Conservation (phyloP, 2,113 vertebrate species). For the Monarcha castaneiventris region DNA sequence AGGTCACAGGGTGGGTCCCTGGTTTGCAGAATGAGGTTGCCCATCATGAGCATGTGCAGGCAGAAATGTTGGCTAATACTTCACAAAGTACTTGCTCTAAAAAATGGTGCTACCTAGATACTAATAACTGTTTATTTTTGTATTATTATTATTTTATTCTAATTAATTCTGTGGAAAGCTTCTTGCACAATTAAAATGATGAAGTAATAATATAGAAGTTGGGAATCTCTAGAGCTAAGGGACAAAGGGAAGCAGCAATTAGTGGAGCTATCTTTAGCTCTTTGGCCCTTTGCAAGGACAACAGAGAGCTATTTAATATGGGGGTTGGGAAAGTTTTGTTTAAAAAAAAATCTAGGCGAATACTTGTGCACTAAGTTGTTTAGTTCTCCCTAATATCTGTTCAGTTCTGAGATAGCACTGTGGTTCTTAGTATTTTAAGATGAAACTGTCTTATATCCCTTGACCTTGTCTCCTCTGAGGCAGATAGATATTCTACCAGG, state of each 20-base stretch:
- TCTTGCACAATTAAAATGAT: slow-evolving; percentile 36
- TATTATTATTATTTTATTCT: slow-evolving; percentile 2
- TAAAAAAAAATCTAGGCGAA: not conserved
- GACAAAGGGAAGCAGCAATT: slow-evolving; percentile 42
- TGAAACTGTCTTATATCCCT: not conserved
- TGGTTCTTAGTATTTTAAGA: not conserved
- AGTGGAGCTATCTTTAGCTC: slow-evolving; percentile 49
- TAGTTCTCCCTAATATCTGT: not conserved
- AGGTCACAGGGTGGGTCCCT: not conserved
- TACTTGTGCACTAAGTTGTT: not conserved
- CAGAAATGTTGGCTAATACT: not conserved
- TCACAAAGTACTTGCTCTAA: not conserved
- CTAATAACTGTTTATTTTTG: not conserved
- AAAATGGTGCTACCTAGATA: not conserved
- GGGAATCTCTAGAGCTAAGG: slow-evolving; percentile 5
- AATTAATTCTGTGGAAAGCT: slow-evolving; percentile 27
- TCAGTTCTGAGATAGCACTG: not conserved
- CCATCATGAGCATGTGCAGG: not conserved
- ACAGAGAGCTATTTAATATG: not conserved
- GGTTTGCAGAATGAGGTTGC: not conserved
- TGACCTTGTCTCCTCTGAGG: not conserved
- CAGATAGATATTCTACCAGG: slow-evolving; percentile 14
- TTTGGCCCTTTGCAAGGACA: slow-evolving; percentile 51
- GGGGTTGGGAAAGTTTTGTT: not conserved
- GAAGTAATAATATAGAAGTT: not conserved